These are phyloP conservation scores for Muntiacus reevesi DNA, from an alignment of 2,113 vertebrate species.

Conservation along the genomic window DNA sequence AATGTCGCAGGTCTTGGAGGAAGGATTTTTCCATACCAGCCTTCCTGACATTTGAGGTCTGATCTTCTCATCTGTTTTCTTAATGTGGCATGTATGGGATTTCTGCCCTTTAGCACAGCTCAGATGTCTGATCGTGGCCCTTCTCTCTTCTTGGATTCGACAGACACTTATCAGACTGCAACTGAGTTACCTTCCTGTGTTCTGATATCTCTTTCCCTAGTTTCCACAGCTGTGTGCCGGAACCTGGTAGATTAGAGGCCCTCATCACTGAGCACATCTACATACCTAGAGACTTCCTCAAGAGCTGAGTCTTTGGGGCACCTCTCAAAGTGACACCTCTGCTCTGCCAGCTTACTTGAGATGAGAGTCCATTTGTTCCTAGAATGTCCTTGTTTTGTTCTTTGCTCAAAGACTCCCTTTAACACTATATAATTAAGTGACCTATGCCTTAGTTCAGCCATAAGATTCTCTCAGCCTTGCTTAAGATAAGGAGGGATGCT, in stretches of 20 bases:
- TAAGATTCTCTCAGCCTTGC: neutral
- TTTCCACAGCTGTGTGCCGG: neutral
- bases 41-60: neutral
- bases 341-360: neutral
- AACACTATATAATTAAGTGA: neutral
- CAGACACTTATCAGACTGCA: neutral
- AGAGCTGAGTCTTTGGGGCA: neutral
- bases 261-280: neutral
- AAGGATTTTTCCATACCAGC: neutral
- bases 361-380: neutral
- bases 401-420: neutral
- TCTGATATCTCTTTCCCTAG: neutral
- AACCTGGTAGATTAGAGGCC: neutral
- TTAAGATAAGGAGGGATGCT: neutral
- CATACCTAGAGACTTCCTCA: neutral
- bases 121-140: neutral
- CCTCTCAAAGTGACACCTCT: slow-evolving; percentile 9
- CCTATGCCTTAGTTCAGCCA: neutral
- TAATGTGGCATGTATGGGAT: neutral
- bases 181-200: neutral
- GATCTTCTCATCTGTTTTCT: neutral
- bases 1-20: neutral
- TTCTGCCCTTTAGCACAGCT: neutral
- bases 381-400: slow-evolving; percentile 7
- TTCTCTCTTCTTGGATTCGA: neutral